A percentile compares a stretch with the other conserved stretches of the same genome.
These are phyloP conservation scores for Eurosta solidaginis DNA, from an alignment of 1,140 invertebrate species.

Conservation along the genomic window DNA sequence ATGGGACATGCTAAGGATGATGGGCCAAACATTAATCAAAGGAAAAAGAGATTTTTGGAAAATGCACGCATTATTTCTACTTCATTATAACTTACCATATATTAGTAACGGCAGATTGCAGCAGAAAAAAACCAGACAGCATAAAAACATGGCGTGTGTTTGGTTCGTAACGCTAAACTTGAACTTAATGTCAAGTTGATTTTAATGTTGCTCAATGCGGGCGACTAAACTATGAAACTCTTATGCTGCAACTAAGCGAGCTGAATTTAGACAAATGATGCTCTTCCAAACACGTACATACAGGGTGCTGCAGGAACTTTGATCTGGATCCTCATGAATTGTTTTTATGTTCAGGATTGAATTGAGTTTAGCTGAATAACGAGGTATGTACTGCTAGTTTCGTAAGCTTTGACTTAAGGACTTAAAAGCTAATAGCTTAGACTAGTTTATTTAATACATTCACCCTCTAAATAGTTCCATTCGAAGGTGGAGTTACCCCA, in stretches of 20 bases:
- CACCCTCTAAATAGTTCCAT: no score
- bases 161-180: slow-evolving; percentile 7
- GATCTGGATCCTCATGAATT: no score
- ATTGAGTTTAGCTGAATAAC: no score
- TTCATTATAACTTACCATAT: background rate
- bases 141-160: slow-evolving; percentile 36
- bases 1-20: slow-evolving; percentile 45
- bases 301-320: background rate
- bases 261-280: background rate
- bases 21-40: background rate
- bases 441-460: no score
- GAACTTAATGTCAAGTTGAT: slow-evolving; percentile 7
- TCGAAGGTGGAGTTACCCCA: no score
- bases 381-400: no score
- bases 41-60: background rate
- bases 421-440: no score
- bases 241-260: background rate
- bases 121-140: slow-evolving; percentile 34
- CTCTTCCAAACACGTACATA: background rate
- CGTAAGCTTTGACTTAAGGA: no score
- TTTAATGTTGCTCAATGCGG: background rate
- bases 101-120: background rate
- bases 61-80: background rate
- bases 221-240: background rate
- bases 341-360: no score